A percentile compares a stretch with the other conserved stretches of the same genome.
These are phyloP conservation scores for Chelon labrosus DNA, from an alignment of 2,797 vertebrate genomes.

Conservation along the genomic window DNA sequence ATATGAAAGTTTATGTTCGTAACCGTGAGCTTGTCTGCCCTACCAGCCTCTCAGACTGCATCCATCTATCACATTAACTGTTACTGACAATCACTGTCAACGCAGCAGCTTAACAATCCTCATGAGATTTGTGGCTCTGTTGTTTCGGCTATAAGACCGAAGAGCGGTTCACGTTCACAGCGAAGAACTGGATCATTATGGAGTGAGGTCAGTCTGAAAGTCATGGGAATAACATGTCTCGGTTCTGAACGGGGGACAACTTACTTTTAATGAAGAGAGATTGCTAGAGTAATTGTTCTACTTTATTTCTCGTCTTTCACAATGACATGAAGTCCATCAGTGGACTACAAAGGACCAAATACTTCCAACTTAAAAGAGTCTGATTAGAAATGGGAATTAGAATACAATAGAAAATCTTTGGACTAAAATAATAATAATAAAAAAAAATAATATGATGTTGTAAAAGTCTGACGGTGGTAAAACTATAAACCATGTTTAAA, in stretches of 20 bases:
- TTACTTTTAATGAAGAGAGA: constrained; percentile 65
- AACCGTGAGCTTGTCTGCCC: not conserved
- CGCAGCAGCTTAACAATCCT: constrained; percentile 48
- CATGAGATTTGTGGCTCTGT: constrained; percentile 37
- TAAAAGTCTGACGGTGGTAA: not conserved
- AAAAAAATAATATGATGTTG: not conserved
- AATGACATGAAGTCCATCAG: constrained; percentile 47
- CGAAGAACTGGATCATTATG: constrained; percentile 52
- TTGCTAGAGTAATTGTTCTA: constrained; percentile 69
- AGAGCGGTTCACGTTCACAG: constrained; percentile 13
- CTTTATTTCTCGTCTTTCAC: constrained; percentile 54
- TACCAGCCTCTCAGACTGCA: constrained; percentile 19
- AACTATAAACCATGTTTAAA: not conserved
- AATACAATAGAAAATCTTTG: constrained; percentile 18
- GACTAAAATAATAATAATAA: constrained; percentile 24
- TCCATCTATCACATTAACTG: constrained; percentile 62
- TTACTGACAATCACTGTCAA: constrained; percentile 64
- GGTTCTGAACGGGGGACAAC: constrained; percentile 18
- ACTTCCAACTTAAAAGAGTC: constrained; percentile 16
- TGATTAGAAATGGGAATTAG: not conserved
- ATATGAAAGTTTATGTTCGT: not conserved
- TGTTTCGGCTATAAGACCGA: constrained; percentile 36
- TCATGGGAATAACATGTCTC: constrained; percentile 54
- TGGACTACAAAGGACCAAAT: constrained; percentile 42
- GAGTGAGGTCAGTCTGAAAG: constrained; percentile 44